Base-by-base conservation (phyloP, 2,888 invertebrate genomes). In the Euclidia mi region DNA sequence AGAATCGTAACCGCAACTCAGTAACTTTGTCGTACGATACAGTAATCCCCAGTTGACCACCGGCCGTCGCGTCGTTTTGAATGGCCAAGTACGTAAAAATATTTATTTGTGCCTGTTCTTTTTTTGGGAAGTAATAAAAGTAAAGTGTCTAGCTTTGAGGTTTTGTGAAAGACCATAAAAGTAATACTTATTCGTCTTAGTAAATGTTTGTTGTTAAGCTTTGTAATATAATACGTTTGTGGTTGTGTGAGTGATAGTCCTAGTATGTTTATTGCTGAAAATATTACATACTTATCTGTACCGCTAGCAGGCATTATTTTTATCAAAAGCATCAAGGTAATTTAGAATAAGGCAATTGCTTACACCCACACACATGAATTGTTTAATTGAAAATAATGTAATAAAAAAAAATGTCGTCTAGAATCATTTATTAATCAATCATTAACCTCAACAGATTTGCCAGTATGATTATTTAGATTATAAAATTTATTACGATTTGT, bases 21-120 rank as follows among this genome's bases (percentile, higher is more conserved):
- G 61, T 66, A 78, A 82, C 53, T 53, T 53, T 20, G 35, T 29
- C 41, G 38, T 53, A 38, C 53, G 17, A 38, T 47, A 42, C 41
- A 49, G 48, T 52, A 63, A 78, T 81, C 79, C 79, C 76, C 50
- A 61, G 79, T 71, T 66, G 73, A 71, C 74, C 47, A 47, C 71
- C 47, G 35, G 40, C 38, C 52, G 14, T n/a, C n/a, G n/a, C n/a
- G n/a, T 37, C 58, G 18, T 63, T 68, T 73, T 62, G 50, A 65
- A 73, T 61, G 50, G 58, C 58, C 56, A 58, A 61, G 51, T 64
- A 58, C 31, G 20, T 56, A 64, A 44, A 64, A 72, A 70, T 67
- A 64, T 67, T 72, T 71, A 53, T 69, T 65, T 72, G 52, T 40
- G 38, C 43, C 15, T 14, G 25, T 62, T 71, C 35, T 53, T 57